Conservation (phyloP, 2,797 vertebrate genomes). For the Urophycis tenuis region DNA sequence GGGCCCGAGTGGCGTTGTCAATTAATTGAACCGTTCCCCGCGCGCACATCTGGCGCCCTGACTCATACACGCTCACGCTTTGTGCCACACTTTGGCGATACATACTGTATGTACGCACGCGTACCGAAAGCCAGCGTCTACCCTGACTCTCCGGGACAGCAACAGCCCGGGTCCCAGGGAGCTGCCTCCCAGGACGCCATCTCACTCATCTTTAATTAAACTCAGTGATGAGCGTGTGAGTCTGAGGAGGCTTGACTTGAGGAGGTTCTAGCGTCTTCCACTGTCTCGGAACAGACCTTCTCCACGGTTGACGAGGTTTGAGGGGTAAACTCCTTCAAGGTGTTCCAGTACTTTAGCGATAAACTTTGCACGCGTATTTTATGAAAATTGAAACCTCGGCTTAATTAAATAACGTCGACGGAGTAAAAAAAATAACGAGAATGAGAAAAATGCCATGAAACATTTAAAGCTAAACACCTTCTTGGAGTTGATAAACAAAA, state of each 20-base stretch:
- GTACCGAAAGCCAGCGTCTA: background rate
- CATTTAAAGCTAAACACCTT: background rate
- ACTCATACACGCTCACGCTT: background rate
- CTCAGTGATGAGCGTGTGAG: background rate
- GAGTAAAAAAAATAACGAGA: background rate
- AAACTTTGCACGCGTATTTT: background rate
- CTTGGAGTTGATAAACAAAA: background rate
- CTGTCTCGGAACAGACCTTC: background rate
- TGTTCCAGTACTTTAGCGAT: background rate
- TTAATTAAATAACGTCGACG: background rate
- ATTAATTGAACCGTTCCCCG: constrained; percentile 31
- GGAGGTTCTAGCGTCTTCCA: too few relatives aligned
- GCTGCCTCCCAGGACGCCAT: background rate
- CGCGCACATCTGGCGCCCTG: background rate
- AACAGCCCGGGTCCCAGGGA: background rate
- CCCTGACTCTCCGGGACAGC: background rate
- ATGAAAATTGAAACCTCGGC: background rate
- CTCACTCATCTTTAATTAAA: background rate
- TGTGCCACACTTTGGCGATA: background rate
- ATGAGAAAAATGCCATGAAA: background rate
- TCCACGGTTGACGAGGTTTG: background rate
- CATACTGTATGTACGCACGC: constrained; percentile 14
- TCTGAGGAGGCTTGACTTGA: background rate
- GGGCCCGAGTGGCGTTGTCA: constrained; percentile 31
- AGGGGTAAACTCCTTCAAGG: background rate